Base-by-base conservation (phyloP, 2,797 vertebrate genomes). In the Poliocrania exsul region DNA sequence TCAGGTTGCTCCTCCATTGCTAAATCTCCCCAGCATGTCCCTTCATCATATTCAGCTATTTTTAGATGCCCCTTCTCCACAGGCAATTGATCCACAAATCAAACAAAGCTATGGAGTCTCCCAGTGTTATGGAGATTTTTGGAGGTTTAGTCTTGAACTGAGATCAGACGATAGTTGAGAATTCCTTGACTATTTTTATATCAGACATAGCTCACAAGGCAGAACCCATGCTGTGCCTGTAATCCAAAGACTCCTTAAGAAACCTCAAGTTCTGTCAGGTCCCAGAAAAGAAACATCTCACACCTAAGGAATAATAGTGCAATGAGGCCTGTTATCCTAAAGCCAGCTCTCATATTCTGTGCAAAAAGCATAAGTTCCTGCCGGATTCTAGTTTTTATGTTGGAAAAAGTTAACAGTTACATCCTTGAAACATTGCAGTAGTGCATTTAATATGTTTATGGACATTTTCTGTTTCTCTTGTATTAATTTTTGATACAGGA, bases 11-110 rank as follows among this genome's bases (percentile, higher is more conserved):
- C 16, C 46, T 93, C 64, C 73, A 81, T 29, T 46, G 62, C 85
- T 91, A 71, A 88, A 75, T 60, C 66, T 91, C 26, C 58, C 35
- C 62, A 84, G 58, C 24, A 25, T 58, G 44, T 67, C 56, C 17
- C 47, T 96, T 94, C 85, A 84, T 79, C 54, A 5, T 62, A 58
- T 79, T 93, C 62, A 86, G 66, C 56, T 95, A 88, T 95, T 96
- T 94, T 96, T 87, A 91, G 80, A 93, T 72, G 71, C 81, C 78
- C 47, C 81, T 95, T 96, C 93, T 96, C 86, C 90, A 91, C 91
- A 97, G 95, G 94, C 83, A 95, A 84, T 64, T 95, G 95, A 97
- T 95, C 88, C 87, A 92, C 75, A 93, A 92, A 95, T 96, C 94
- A 94, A 84, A 86, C 13, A 49, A 81, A 86, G 37, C 77, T 64